A percentile compares a stretch with the other conserved stretches of the same genome.
Conservation (phyloP, 2,888 invertebrate genomes). For the Hyalella azteca region DNA sequence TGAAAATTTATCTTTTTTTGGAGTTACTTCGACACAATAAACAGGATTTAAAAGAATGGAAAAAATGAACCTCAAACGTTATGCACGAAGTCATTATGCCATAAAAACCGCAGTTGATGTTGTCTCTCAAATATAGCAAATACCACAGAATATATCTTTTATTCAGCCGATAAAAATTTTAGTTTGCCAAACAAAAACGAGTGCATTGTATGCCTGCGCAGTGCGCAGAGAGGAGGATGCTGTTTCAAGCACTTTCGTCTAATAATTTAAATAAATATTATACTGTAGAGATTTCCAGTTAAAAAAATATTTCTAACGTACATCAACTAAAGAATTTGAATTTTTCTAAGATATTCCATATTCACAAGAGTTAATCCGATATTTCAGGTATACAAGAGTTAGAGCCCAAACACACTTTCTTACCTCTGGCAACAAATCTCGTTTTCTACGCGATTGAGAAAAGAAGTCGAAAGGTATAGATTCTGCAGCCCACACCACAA, state of each 20-base stretch:
- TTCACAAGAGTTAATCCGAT: neutral
- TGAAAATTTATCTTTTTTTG: neutral
- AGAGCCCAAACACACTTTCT: neutral
- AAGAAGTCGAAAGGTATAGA: neutral
- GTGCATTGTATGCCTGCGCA: too few species aligned
- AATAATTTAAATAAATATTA: neutral
- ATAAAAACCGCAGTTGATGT: too few species aligned
- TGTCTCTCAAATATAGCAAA: too few species aligned
- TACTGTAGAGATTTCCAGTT: neutral
- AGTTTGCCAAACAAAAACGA: too few species aligned
- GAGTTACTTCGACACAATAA: neutral
- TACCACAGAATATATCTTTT: too few species aligned
- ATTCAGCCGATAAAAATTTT: too few species aligned
- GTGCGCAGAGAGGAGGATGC: too few species aligned
- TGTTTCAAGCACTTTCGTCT: too few species aligned
- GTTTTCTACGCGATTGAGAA: constrained; percentile 9
- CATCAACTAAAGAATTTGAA: neutral
- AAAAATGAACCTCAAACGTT: too few species aligned
- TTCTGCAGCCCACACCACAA: neutral
- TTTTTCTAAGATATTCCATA: neutral
- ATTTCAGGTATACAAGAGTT: neutral
- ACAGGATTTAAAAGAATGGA: too few species aligned
- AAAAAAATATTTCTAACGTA: neutral
- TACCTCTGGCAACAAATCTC: neutral
- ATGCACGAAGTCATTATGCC: too few species aligned